Evolutionary conservation across 2,888 invertebrate species (phyloP).

Genomic region (Noctua fimbriata): DNA sequence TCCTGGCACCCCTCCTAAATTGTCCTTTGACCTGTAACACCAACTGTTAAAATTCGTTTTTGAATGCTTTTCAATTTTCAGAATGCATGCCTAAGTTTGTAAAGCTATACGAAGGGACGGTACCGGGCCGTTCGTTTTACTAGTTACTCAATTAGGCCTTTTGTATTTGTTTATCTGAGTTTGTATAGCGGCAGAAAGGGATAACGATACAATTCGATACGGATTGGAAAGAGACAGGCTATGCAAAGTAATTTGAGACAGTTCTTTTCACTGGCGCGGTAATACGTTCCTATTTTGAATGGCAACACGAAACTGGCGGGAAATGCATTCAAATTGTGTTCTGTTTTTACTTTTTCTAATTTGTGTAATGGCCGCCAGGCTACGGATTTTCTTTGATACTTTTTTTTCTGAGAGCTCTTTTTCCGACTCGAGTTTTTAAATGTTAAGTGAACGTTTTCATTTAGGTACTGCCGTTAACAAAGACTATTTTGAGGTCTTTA

Average conservation of each 20-base stretch:
- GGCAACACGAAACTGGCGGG: constrained; percentile 88
- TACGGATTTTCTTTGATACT: constrained; percentile 86
- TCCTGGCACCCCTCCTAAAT: constrained; percentile 34
- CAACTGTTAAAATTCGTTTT: constrained; percentile 66
- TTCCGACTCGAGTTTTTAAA: constrained; percentile 24
- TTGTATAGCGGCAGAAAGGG: constrained; percentile 85
- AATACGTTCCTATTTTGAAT: constrained; percentile 90
- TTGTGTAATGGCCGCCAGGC: constrained; percentile 83
- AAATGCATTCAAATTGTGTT: constrained; percentile 87
- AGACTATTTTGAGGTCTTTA: not conserved
- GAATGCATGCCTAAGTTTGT: constrained; percentile 70
- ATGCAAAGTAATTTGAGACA: constrained; percentile 89
- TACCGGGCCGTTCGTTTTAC: constrained; percentile 89
- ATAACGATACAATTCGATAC: constrained; percentile 65
- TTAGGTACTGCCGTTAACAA: not conserved
- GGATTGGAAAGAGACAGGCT: constrained; percentile 72
- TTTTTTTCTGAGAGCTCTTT: constrained; percentile 46
- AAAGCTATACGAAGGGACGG: constrained; percentile 85
- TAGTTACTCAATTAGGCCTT: constrained; percentile 91
- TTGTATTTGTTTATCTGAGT: constrained; percentile 91
- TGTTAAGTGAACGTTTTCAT: constrained; percentile 8
- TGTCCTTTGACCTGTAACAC: constrained; percentile 51
- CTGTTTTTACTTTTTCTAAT: constrained; percentile 84
- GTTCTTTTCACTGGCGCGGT: constrained; percentile 88
- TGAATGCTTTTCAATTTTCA: constrained; percentile 31